Evolutionary conservation across 1,140 invertebrate genomes (phyloP).

Genomic region (Heterodera carotae): DNA sequence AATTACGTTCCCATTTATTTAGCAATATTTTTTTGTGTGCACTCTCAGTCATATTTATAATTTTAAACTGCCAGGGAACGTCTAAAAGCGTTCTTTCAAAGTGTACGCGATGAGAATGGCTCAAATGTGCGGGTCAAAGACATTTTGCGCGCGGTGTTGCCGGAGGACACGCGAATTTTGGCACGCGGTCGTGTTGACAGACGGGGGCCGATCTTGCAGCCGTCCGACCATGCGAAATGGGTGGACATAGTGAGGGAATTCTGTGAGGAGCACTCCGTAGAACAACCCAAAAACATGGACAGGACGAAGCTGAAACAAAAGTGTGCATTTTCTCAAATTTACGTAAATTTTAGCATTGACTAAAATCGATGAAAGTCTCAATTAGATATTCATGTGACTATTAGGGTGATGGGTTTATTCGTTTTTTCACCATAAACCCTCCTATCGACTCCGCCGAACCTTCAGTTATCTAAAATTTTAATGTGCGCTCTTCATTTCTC

Average conservation of each 20-base stretch:
- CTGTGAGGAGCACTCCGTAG: constrained; percentile 9
- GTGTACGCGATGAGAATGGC: background rate
- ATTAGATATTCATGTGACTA: too few relatives aligned
- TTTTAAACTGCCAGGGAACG: constrained; percentile 8
- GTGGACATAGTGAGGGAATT: constrained; percentile 14
- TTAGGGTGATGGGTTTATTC: too few relatives aligned
- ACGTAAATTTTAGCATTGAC: too few relatives aligned
- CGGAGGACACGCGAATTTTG: constrained; percentile 22
- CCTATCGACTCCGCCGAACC: too few relatives aligned
- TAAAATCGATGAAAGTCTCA: too few relatives aligned
- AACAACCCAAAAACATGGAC: constrained; percentile 17
- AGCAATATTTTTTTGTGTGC: background rate
- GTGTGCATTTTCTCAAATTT: too few relatives aligned
- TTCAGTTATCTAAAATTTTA: too few relatives aligned
- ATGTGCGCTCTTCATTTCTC: too few relatives aligned
- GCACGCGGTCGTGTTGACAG: constrained; percentile 1
- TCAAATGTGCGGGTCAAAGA: constrained; percentile 12
- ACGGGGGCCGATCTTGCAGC: background rate
- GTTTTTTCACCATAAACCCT: too few relatives aligned
- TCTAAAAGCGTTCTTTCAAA: background rate
- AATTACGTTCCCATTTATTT: too few relatives aligned
- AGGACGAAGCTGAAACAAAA: constrained; percentile 12
- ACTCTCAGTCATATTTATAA: background rate
- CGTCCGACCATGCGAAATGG: background rate
- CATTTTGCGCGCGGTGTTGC: constrained; percentile 19